These are phyloP conservation scores for Hybognathus amarus DNA, from an alignment of 2,797 vertebrate species.

Conservation along the genomic window DNA sequence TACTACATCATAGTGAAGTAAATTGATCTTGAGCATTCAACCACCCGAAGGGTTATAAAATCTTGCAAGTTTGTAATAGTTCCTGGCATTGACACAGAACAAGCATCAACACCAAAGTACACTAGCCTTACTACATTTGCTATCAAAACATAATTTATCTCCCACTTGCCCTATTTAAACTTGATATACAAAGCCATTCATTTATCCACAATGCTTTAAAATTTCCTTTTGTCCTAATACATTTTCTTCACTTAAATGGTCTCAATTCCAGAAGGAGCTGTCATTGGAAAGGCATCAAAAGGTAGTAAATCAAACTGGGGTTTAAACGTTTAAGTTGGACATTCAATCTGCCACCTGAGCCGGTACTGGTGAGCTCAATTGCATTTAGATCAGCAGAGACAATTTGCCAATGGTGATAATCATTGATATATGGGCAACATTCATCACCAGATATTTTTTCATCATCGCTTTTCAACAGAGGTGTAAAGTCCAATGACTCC, in stretches of 20 bases:
- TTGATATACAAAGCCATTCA: background rate
- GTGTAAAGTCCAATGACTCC: conserved; percentile 29
- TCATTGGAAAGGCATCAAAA: conserved; percentile 29
- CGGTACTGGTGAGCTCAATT: conserved; percentile 29
- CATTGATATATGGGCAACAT: conserved; percentile 22
- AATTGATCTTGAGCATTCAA: background rate
- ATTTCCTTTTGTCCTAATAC: background rate
- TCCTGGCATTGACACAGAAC: background rate
- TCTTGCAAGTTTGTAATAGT: background rate
- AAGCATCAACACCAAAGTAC: background rate
- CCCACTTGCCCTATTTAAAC: background rate
- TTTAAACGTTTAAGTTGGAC: conserved; percentile 53
- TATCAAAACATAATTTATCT: conserved; percentile 26
- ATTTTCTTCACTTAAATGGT: conserved; percentile 17
- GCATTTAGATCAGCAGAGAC: conserved; percentile 31
- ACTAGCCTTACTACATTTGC: background rate
- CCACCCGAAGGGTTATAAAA: background rate
- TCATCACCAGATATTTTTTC: conserved; percentile 24
- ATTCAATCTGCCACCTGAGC: conserved; percentile 45
- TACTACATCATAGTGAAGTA: background rate
- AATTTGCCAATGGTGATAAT: conserved; percentile 28
- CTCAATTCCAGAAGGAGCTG: background rate
- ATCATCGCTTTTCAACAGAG: conserved; percentile 12
- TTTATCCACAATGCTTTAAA: conserved; percentile 24
- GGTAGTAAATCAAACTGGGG: conserved; percentile 43